Conservation (phyloP, 2,797 vertebrate genomes). For the Chelonia mydas region DNA sequence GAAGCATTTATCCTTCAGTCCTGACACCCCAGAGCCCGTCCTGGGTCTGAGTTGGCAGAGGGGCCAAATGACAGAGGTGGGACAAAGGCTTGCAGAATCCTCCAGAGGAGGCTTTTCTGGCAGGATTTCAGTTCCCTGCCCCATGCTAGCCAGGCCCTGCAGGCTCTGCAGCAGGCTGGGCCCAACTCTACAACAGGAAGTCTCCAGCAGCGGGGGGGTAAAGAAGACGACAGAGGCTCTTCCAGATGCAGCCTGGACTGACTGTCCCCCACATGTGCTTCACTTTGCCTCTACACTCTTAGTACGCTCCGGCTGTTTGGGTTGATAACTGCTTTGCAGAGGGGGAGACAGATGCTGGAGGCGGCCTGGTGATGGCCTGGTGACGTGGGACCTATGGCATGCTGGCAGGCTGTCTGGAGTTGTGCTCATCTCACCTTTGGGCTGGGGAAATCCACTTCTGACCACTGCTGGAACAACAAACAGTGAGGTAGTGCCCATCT, state of each 20-base stretch:
- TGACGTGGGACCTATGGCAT: too few species aligned
- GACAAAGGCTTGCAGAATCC: neutral
- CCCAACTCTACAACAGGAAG: neutral
- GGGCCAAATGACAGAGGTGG: neutral
- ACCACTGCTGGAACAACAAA: neutral
- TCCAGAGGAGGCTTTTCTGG: too few species aligned
- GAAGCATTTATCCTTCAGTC: neutral
- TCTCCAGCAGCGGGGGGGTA: neutral
- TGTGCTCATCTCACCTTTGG: too few species aligned
- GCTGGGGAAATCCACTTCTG: too few species aligned
- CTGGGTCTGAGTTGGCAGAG: neutral
- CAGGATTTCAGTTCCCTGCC: neutral
- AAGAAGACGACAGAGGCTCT: neutral
- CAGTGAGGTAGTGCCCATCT: neutral
- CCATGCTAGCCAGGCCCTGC: neutral
- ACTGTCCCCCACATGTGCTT: too few species aligned
- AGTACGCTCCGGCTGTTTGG: neutral
- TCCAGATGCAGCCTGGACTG: neutral
- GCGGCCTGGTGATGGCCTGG: too few species aligned
- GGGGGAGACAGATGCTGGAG: too few species aligned
- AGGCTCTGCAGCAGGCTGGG: neutral
- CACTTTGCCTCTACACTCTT: too few species aligned
- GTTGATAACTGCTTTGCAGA: too few species aligned
- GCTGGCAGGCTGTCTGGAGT: too few species aligned
- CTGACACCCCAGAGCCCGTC: neutral